Conservation (phyloP, 2,888 invertebrate species). For the Muschampia plurimacula region DNA sequence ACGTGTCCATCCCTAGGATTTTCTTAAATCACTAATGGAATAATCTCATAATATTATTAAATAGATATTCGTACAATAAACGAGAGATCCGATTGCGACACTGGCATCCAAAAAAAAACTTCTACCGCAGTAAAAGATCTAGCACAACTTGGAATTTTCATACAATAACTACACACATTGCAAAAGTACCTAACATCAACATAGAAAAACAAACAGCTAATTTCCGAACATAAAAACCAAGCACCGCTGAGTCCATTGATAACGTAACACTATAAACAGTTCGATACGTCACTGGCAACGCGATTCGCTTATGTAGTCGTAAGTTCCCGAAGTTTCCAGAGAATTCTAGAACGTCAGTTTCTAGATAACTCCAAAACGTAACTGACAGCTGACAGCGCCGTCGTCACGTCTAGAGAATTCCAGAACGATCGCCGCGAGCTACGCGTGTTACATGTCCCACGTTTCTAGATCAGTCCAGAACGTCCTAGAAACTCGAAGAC, state of each 20-base stretch:
- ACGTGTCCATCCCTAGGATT: slow-evolving; percentile 47
- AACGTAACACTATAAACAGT: slow-evolving; percentile 16
- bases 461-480: slow-evolving; percentile 11
- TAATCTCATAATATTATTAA: slow-evolving; percentile 74
- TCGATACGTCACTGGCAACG: slow-evolving; percentile 15
- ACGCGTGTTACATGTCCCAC: background rate
- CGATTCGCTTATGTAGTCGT: background rate
- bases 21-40: slow-evolving; percentile 83
- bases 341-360: background rate
- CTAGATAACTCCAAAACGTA: too few relatives aligned
- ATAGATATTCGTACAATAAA: slow-evolving; percentile 60
- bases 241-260: slow-evolving; percentile 9
- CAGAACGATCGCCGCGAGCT: background rate
- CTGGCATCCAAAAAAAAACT: slow-evolving; percentile 50
- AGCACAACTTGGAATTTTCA: slow-evolving; percentile 27
- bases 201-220: slow-evolving; percentile 19
- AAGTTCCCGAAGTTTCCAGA: background rate
- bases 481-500: slow-evolving; percentile 44
- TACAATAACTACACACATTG: slow-evolving; percentile 8
- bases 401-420: background rate
- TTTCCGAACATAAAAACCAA: slow-evolving; percentile 20
- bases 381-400: too few relatives aligned
- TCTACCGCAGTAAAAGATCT: slow-evolving; percentile 39
- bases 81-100: slow-evolving; percentile 77
- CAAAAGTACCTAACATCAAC: slow-evolving; percentile 14